A percentile compares a stretch with the other conserved stretches of the same genome.
phyloP scores from a whole-genome alignment of 2,888 invertebrate species.

The Noctua janthe region DNA sequence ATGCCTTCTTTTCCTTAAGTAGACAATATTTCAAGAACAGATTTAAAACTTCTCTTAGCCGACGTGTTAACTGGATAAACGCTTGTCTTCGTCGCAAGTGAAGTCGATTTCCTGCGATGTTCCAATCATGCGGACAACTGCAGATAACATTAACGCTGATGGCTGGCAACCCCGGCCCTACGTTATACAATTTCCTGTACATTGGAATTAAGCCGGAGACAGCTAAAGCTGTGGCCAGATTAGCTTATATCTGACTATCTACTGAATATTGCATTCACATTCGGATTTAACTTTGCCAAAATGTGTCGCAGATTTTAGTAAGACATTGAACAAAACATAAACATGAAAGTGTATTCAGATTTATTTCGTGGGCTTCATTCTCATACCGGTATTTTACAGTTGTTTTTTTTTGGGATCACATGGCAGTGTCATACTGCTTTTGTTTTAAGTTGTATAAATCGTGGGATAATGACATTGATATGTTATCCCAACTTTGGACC shows the following conservation, averaged over 20 bases:
- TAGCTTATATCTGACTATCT: not conserved
- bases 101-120: conserved; percentile 48
- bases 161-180: conserved; percentile 25
- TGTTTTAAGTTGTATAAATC: not conserved
- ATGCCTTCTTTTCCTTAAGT: not conserved
- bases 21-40: not conserved
- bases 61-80: conserved; percentile 31
- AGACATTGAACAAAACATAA: not conserved
- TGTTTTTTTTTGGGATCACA: not conserved
- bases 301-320: not conserved
- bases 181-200: conserved; percentile 53
- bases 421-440: not conserved
- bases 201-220: conserved; percentile 30
- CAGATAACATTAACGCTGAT: conserved; percentile 30
- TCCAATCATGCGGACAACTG: conserved; percentile 40
- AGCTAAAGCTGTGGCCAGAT: conserved; percentile 34
- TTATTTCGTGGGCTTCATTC: not conserved
- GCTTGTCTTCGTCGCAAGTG: conserved; percentile 27
- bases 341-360: not conserved
- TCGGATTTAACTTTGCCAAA: not conserved
- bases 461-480: not conserved
- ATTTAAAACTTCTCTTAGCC: conserved; percentile 1
- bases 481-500: not conserved
- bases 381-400: no score
- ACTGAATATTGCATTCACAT: not conserved